Percentiles rank a stretch among this genome's conserved stretches.
Conservation (phyloP, 2,888 invertebrate species). For the Amphiduros pacificus region DNA sequence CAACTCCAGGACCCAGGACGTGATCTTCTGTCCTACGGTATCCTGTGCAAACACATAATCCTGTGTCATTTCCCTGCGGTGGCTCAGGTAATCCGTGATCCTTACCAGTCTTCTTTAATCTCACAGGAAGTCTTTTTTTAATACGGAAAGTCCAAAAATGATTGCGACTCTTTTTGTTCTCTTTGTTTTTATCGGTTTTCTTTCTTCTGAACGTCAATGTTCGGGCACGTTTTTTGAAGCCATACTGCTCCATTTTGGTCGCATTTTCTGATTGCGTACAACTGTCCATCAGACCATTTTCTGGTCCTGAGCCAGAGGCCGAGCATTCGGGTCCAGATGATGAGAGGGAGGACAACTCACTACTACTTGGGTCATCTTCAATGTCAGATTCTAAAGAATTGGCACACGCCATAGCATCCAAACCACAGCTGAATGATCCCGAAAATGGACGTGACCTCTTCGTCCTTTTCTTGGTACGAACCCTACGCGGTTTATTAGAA, state of each 20-base stretch:
- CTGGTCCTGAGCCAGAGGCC: background rate
- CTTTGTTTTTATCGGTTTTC: conserved; percentile 16
- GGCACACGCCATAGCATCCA: too few species aligned
- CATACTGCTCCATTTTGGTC: background rate
- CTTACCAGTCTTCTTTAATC: conserved; percentile 7
- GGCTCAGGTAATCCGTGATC: conserved; percentile 22
- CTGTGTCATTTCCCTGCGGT: conserved; percentile 9
- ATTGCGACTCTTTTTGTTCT: conserved; percentile 7
- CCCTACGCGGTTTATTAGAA: too few species aligned
- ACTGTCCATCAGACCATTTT: conserved; percentile 8
- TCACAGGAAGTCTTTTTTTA: conserved; percentile 20
- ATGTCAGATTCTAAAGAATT: background rate
- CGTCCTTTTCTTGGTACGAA: too few species aligned
- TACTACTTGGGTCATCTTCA: background rate
- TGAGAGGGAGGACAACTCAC: background rate
- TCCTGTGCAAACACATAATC: conserved; percentile 69
- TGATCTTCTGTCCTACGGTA: conserved; percentile 68
- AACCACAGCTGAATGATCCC: too few species aligned
- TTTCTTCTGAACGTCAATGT: conserved; percentile 23
- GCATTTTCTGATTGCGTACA: background rate
- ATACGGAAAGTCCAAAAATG: conserved; percentile 25
- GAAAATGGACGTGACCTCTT: too few species aligned
- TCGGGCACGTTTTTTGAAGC: conserved; percentile 17
- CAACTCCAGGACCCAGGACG: conserved; percentile 15
- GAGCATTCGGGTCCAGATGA: background rate